A percentile compares a stretch with the other conserved stretches of the same genome.
Conservation (phyloP, 92 coral and sea anemone species). For the Phenganax stokvisi region DNA sequence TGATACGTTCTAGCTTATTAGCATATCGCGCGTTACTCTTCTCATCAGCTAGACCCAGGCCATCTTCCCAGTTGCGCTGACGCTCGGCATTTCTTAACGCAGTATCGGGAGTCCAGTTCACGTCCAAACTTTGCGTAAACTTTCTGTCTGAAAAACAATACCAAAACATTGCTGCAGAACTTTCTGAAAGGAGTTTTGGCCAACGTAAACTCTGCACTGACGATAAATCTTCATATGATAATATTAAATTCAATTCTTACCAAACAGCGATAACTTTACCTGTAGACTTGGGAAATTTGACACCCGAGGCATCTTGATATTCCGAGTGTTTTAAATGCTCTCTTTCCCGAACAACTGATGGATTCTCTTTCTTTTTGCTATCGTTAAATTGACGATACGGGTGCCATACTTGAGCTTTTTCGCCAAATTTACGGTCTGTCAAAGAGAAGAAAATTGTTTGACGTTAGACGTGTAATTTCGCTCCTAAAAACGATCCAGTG, state of each 20-base stretch:
- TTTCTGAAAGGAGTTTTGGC: neutral
- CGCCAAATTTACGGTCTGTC: conserved; percentile 22
- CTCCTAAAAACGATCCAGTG: neutral
- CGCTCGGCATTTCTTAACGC: conserved; percentile 54
- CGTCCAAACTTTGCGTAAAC: conserved; percentile 56
- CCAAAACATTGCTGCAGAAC: neutral
- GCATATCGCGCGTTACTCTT: conserved; percentile 55
- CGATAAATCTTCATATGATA: neutral
- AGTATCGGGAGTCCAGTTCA: conserved; percentile 78
- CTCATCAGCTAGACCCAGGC: conserved; percentile 77
- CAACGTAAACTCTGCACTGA: neutral
- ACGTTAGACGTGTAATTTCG: neutral
- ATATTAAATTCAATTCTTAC: neutral
- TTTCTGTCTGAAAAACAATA: conserved; percentile 63
- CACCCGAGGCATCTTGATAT: conserved; percentile 74
- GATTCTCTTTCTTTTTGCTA: conserved; percentile 19
- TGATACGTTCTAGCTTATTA: conserved; percentile 59
- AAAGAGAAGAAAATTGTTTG: conserved; percentile 5
- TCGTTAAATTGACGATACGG: conserved; percentile 70
- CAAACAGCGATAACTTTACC: conserved; percentile 44
- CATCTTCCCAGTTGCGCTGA: conserved; percentile 78
- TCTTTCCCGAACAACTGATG: conserved; percentile 1
- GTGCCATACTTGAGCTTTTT: conserved; percentile 52
- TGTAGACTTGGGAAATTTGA: conserved; percentile 83
- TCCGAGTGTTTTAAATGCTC: conserved; percentile 65